Percentiles rank a stretch among this genome's conserved stretches.
Conservation (phyloP, 2,113 vertebrate genomes). For the Heterotis niloticus region DNA sequence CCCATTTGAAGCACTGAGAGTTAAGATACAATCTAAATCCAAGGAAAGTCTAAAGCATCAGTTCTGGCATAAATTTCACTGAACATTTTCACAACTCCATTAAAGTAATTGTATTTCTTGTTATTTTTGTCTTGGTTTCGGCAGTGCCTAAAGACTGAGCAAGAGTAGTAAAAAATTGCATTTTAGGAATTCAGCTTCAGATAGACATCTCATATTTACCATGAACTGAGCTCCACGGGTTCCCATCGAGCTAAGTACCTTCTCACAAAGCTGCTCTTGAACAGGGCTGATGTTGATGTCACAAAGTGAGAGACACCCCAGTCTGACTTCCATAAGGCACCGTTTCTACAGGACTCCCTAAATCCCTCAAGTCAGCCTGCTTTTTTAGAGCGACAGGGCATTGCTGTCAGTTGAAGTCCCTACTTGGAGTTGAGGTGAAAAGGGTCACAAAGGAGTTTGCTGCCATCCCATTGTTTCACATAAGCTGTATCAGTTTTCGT, state of each 20-base stretch:
- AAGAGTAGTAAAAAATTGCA: not conserved
- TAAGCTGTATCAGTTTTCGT: constrained; percentile 1
- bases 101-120: constrained; percentile 2
- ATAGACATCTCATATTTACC: not conserved
- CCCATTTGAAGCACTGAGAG: not conserved
- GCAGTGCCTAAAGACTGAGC: not conserved
- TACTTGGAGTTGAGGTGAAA: not conserved
- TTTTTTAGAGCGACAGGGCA: not conserved
- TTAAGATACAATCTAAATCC: constrained; percentile 11
- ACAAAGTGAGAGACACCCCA: not conserved
- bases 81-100: not conserved
- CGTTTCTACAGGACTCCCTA: not conserved
- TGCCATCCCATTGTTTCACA: constrained; percentile 9
- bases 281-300: not conserved
- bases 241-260: not conserved
- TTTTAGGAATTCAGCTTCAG: not conserved
- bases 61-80: not conserved
- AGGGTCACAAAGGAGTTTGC: not conserved
- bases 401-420: not conserved
- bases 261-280: not conserved
- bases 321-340: not conserved
- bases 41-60: not conserved
- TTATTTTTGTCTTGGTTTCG: not conserved
- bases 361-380: not conserved
- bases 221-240: constrained; percentile 13